Percentiles rank a stretch among this genome's conserved stretches.
Conservation (phyloP, 2,113 vertebrate species). For the Alouatta palliata region DNA sequence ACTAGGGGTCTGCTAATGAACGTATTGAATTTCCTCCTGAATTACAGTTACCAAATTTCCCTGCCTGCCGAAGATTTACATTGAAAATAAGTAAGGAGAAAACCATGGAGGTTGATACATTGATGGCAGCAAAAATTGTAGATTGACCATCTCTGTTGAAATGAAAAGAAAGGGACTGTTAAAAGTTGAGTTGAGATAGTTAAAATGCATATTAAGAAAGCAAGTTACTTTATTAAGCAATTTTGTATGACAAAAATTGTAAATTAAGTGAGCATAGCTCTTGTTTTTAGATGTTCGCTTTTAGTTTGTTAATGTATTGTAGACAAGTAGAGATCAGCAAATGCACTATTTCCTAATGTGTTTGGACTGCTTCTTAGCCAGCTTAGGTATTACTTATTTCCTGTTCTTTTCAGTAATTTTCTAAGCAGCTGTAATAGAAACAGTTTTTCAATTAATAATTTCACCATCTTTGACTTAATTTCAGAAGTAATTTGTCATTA, state of each 20-base stretch:
- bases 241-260: background rate
- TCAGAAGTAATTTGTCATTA: constrained; percentile 29
- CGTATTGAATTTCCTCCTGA: background rate
- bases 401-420: background rate
- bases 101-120: background rate
- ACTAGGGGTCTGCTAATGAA: background rate
- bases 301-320: background rate
- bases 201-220: background rate
- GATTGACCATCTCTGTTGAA: background rate
- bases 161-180: background rate
- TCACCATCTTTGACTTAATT: constrained; percentile 31
- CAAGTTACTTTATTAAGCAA: background rate
- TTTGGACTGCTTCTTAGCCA: background rate
- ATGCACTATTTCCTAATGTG: background rate
- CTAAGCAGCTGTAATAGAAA: background rate
- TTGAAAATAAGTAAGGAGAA: background rate
- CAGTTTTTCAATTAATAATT: background rate
- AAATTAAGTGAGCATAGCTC: background rate
- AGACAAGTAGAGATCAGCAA: background rate
- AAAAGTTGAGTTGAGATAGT: background rate
- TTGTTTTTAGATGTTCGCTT: background rate
- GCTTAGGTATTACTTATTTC: background rate
- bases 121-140: background rate
- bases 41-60: background rate
- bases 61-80: background rate